Evolutionary conservation across 2,113 vertebrate genomes (phyloP), one percentile per base, ranked within the genome.

Genomic region (Salvelinus namaycush): DNA sequence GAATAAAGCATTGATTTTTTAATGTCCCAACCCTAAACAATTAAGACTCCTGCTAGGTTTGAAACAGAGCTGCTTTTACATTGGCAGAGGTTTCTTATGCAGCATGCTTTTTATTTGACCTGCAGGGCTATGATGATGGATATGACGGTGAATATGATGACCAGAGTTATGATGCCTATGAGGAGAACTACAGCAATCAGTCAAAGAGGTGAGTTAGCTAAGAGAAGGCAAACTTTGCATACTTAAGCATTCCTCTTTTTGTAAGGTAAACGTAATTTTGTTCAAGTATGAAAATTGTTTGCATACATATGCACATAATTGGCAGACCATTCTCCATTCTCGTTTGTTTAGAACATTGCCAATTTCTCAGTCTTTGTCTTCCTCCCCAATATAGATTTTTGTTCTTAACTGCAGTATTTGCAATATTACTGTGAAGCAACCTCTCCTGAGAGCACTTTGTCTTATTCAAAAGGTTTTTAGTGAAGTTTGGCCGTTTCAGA

Each of bases 81-180:
- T 72, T 64, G 74, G 80, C 22, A 78, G 49, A 8, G 59, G 7
- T 80, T 66, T 73, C 51, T 54, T 54, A 54, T 54, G 4, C 77
- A 3, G 62, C 49, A 20, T 48, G 34, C 54, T 70, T 7, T 18
- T 87, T 76, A 81, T 76, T 81, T 71, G 87, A 76, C 54, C 85
- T 73, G 64, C 84, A 99, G 97, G 95, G 95, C 48, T 99, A 97
- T 0, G 96, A 99, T 89, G 97, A 99, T 74, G 96, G 97, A 70
- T 99, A 97, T 34, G 96, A 95, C 13, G 97, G 93, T 74, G 97
- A 99, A 89, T 99, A 99, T 74, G 97, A 99, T 44, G 96, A 98
- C 26, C 94, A 97, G 82, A 95, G 92, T 84, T 99, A 98, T 54
- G 97, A 98, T 77, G 80, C 92, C 5, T 98, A 99, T 73, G 96